phyloP scores from a whole-genome alignment of 2,113 vertebrate genomes.

The Emydura subglobosa region DNA sequence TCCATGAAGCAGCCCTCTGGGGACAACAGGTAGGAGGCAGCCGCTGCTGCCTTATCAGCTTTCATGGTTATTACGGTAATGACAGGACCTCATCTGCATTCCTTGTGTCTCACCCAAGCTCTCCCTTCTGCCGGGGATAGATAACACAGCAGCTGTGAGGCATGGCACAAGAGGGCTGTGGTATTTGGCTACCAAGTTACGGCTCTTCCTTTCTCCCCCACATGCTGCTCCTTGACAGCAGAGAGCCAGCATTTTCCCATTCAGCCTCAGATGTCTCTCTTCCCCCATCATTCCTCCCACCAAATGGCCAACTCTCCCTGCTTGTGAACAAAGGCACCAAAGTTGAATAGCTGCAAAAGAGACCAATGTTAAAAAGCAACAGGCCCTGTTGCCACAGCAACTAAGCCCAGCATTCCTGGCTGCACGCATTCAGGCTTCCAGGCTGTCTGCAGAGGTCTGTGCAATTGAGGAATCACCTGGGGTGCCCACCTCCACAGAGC shows the following conservation, averaged over 20 bases:
- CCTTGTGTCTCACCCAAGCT: not conserved
- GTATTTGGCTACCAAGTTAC: not conserved
- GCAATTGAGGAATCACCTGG: not conserved
- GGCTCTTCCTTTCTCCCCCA: not conserved
- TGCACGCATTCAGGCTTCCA: not conserved
- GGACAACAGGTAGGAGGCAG: not conserved
- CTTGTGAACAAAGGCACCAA: accelerated
- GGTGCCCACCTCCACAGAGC: not conserved
- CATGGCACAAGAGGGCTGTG: not conserved
- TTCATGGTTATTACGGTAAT: accelerated
- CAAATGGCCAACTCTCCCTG: not conserved
- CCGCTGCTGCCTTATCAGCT: not conserved
- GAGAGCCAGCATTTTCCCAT: not conserved
- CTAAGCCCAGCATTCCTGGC: not conserved
- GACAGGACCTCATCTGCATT: not conserved
- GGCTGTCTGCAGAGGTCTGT: not conserved
- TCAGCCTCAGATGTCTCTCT: not conserved
- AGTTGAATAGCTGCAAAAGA: not conserved
- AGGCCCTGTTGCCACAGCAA: slow-evolving; percentile 43
- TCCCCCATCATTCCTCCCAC: not conserved
- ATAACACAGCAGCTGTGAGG: not conserved
- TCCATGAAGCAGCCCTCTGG: not conserved
- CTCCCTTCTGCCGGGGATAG: not conserved
- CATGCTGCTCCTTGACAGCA: not conserved
- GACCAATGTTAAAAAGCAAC: not conserved